Base-by-base conservation (phyloP, 2,797 vertebrate genomes). In the Ctenochaetus hawaiiensis region DNA sequence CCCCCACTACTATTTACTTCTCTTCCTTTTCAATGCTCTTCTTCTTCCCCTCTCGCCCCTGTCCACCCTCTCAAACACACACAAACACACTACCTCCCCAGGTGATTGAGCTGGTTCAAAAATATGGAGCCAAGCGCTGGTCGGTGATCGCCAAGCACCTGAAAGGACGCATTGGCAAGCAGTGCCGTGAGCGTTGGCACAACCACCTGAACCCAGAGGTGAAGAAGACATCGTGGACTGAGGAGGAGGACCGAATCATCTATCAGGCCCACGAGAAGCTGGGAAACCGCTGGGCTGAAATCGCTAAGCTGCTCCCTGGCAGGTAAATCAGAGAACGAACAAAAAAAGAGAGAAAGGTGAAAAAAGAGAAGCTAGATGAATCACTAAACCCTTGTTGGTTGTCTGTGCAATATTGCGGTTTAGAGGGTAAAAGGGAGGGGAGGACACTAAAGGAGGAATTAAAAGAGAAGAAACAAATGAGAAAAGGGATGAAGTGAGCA, bases 121-220 rank as follows among this genome's bases (percentile, higher is more conserved):
- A 99, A 92, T 99, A 99, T 2, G 98, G 98, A 76, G 98, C 98
- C 83, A 99, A 99, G 88, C 97, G 98, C 82, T 99, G 98, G 98
- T 99, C 98, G 39, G 96, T 99, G 75, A 99, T 99, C 78, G 98
- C 98, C 86, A 99, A 99, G 92, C 98, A 99, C 93, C 96, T 99
- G 91, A 99, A 99, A 87, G 98, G 98, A 34, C 97, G 98, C 60
- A 99, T 99, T 68, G 98, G 98, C 82, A 99, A 99, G 87, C 98
- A 99, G 93, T 99, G 98, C 93, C 96, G 98, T 44, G 98, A 99
- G 93, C 97, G 98, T 90, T 99, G 98, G 98, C 98, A 99, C 95
- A 99, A 99, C 93, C 98, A 99, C 92, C 94, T 99, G 91, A 99
- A 99, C 95, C 98, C 98, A 44, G 98, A 99, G 96, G 98, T 99